A percentile compares a stretch with the other conserved stretches of the same genome.
Conservation (phyloP, 30 jellyfish, hydroid and myxozoan species). For the Sanderia malayensis region DNA sequence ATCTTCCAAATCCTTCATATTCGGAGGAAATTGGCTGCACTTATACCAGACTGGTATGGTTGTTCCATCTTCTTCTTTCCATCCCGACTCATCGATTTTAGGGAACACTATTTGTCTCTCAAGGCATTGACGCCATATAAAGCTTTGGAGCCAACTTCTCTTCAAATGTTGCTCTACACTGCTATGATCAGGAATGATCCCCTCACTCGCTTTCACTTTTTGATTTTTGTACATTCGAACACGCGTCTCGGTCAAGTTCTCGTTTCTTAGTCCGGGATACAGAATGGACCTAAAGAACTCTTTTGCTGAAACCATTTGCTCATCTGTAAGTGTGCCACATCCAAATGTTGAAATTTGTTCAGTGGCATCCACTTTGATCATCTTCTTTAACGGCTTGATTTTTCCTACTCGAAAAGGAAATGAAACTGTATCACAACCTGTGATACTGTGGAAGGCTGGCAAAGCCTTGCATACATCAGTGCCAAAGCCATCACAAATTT, state of each 20-base stretch:
- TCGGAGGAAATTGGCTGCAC: slow-evolving; percentile 51
- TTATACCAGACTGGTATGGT: slow-evolving; percentile 37
- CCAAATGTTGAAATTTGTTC: slow-evolving; percentile 28
- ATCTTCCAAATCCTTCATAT: slow-evolving; percentile 5
- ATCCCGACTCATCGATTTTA: slow-evolving; percentile 24
- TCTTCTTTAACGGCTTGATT: slow-evolving; percentile 23
- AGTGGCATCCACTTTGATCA: slow-evolving; percentile 25
- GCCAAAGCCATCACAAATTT: slow-evolving; percentile 34
- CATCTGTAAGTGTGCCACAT: no score
- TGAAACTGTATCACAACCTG: slow-evolving; percentile 32
- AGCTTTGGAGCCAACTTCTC: slow-evolving; percentile 17
- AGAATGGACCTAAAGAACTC: slow-evolving; percentile 39
- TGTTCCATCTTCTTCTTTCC: slow-evolving; percentile 25
- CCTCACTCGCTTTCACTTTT: slow-evolving; percentile 46
- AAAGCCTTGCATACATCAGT: slow-evolving; percentile 27
- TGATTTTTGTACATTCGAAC: slow-evolving; percentile 49
- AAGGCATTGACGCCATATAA: slow-evolving; percentile 10
- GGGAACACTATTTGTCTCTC: slow-evolving; percentile 15
- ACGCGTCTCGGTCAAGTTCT: slow-evolving; percentile 20
- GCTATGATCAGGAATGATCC: slow-evolving; percentile 39
- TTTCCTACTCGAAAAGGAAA: slow-evolving; percentile 40
- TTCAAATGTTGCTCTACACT: slow-evolving; percentile 30
- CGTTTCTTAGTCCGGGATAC: slow-evolving; percentile 34
- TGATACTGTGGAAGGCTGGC: slow-evolving; percentile 35
- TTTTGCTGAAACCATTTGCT: no score